Base-by-base conservation (phyloP, 1,140 invertebrate species). In the Cydia pomonella region DNA sequence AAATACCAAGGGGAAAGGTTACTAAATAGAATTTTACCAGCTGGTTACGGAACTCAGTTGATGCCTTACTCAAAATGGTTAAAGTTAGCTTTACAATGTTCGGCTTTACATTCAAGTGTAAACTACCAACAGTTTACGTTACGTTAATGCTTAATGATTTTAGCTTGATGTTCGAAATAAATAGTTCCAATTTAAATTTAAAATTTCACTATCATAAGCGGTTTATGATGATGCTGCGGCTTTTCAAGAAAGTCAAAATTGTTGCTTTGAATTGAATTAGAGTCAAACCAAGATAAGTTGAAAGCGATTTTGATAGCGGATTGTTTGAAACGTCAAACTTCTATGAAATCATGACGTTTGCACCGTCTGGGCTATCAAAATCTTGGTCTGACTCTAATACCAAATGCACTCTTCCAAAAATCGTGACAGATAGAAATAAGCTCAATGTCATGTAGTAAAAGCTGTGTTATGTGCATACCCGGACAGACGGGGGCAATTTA, bases 381-480 rank as follows among this genome's bases (percentile, higher is more conserved):
- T n/a, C n/a, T n/a, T n/a, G n/a, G n/a, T n/a, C n/a, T n/a, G n/a
- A n/a, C n/a, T n/a, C n/a, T n/a, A n/a, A n/a, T n/a, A n/a, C n/a
- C n/a, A n/a, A n/a, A n/a, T 53, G 50, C 50, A 50, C 47, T 50
- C n/a, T 44, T 44, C 41, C 50, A n/a, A 53, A 53, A 53, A 47
- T 47, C 44, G 50, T 18, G n/a, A 53, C 50, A 53, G 4, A 53
- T 53, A 53, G 50, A 18, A 53, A 53, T 53, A 53, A 53, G 50
- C 50, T 53, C 50, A 53, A 53, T 53, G 50, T 53, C 6, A 18
- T 7, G n/a, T 18, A 18, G 50, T 21, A 18, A 53, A 53, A 53
- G 50, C 50, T 53, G 50, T 53, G 16, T 53, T 53, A 53, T 53
- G 50, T n/a, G n/a, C n/a, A n/a, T n/a, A n/a, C n/a, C n/a, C n/a